Percentiles rank a stretch among this genome's conserved stretches.
Evolutionary conservation across 2,888 invertebrate species (phyloP).

Genomic region (Epicampocera succincta): DNA sequence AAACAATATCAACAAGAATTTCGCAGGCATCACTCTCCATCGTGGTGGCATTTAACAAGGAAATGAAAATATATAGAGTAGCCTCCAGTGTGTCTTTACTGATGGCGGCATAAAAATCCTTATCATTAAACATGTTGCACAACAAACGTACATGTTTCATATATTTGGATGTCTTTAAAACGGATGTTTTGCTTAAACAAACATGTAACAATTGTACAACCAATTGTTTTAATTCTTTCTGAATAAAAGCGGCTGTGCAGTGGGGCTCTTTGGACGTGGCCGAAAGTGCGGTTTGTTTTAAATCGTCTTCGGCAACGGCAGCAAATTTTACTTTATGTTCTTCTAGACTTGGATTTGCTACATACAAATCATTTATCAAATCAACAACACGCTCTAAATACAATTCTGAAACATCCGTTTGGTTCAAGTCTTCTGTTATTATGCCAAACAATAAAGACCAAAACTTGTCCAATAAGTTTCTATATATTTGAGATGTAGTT

Average conservation of each 20-base stretch:
- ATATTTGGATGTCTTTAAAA: slow-evolving; percentile 82
- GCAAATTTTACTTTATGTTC: slow-evolving; percentile 84
- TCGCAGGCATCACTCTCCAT: slow-evolving; percentile 82
- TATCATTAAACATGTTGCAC: slow-evolving; percentile 84
- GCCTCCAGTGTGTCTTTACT: slow-evolving; percentile 77
- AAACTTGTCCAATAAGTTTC: slow-evolving; percentile 74
- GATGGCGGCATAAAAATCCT: slow-evolving; percentile 82
- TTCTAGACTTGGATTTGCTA: slow-evolving; percentile 79
- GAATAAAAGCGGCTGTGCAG: slow-evolving; percentile 73
- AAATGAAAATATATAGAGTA: slow-evolving; percentile 74
- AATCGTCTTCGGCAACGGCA: slow-evolving; percentile 64
- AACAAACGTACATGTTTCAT: slow-evolving; percentile 83
- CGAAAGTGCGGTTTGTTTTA: slow-evolving; percentile 13
- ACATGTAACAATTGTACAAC: slow-evolving; percentile 77
- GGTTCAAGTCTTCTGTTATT: slow-evolving; percentile 72
- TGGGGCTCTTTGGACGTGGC: slow-evolving; percentile 39
- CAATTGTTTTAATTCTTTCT: slow-evolving; percentile 77
- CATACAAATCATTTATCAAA: slow-evolving; percentile 79
- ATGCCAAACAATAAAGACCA: slow-evolving; percentile 77
- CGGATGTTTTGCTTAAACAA: slow-evolving; percentile 84
- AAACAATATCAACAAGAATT: slow-evolving; percentile 85
- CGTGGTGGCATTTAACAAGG: slow-evolving; percentile 71
- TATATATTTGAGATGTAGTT: slow-evolving; percentile 73
- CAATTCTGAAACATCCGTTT: slow-evolving; percentile 72
- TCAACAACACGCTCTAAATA: slow-evolving; percentile 81